A percentile compares a stretch with the other conserved stretches of the same genome.
phyloP scores from a whole-genome alignment of 1,140 invertebrate genomes.

The Lycorma delicatula region DNA sequence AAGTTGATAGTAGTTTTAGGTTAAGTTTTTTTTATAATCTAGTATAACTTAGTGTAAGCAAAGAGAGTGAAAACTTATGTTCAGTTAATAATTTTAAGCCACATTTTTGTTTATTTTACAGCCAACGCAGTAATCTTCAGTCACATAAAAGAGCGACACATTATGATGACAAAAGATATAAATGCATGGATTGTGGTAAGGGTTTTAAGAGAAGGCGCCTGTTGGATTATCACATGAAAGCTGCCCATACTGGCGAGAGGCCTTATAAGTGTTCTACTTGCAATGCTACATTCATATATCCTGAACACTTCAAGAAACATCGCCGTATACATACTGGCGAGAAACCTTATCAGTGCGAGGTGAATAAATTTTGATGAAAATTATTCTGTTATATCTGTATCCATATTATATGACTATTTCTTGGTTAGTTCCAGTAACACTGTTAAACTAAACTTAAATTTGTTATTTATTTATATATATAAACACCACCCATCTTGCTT shows the following conservation, averaged over 20 bases:
- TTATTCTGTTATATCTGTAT: neutral
- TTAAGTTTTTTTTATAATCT: too few relatives aligned
- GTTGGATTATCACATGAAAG: slow-evolving; percentile 72
- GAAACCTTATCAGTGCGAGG: slow-evolving; percentile 69
- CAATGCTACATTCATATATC: slow-evolving; percentile 69
- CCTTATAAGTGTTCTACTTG: slow-evolving; percentile 66
- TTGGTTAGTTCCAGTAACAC: too few relatives aligned
- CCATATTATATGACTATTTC: too few relatives aligned
- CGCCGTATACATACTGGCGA: slow-evolving; percentile 67
- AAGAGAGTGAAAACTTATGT: too few relatives aligned
- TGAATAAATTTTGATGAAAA: slow-evolving; percentile 33
- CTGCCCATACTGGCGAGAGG: slow-evolving; percentile 67
- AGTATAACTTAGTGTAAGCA: too few relatives aligned
- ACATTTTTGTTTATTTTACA: slow-evolving; percentile 39
- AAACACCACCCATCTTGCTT: too few relatives aligned
- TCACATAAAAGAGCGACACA: slow-evolving; percentile 71
- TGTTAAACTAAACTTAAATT: too few relatives aligned
- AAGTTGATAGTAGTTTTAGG: too few relatives aligned
- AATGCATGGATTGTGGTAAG: slow-evolving; percentile 58
- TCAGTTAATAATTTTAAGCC: too few relatives aligned
- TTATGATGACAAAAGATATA: slow-evolving; percentile 62
- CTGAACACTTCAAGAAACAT: slow-evolving; percentile 77
- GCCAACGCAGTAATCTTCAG: slow-evolving; percentile 68
- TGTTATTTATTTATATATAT: too few relatives aligned
- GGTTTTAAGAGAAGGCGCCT: slow-evolving; percentile 63